These are phyloP conservation scores for Orchesella flavescens DNA, from an alignment of 2,888 invertebrate genomes.

Conservation along the genomic window DNA sequence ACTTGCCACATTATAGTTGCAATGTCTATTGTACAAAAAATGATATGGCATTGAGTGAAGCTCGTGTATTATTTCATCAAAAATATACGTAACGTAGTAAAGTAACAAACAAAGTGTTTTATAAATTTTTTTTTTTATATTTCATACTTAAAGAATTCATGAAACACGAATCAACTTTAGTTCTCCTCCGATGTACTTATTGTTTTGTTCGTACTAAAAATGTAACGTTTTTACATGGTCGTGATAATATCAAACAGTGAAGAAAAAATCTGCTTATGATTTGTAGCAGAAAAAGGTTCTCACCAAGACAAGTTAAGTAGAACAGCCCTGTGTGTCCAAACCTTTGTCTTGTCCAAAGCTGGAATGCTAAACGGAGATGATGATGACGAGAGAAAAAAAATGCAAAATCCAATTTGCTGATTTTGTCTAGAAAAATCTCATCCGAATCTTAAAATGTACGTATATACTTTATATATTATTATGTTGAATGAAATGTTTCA, in stretches of 20 bases:
- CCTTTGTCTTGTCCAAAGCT: neutral
- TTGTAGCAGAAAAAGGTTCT: neutral
- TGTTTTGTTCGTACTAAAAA: neutral
- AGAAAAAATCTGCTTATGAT: constrained; percentile 5
- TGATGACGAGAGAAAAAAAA: constrained; percentile 8
- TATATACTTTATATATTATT: constrained; percentile 11
- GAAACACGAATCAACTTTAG: neutral
- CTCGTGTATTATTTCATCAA: neutral
- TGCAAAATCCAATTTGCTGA: constrained; percentile 56
- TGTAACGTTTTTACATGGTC: neutral
- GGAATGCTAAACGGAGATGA: neutral
- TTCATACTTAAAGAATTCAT: neutral
- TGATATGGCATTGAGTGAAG: neutral
- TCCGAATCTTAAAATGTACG: constrained; percentile 41
- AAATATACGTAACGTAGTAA: neutral
- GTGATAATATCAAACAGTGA: neutral
- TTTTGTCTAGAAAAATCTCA: constrained; percentile 41
- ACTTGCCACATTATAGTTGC: constrained; percentile 19
- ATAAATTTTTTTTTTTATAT: too few relatives aligned
- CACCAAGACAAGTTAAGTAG: neutral
- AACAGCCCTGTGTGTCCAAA: neutral
- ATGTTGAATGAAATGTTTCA: constrained; percentile 43
- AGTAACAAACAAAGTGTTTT: too few relatives aligned
- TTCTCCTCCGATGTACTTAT: neutral
- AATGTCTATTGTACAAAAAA: neutral